Conservation (phyloP, 2,797 vertebrate genomes). For the Spea hammondii region DNA sequence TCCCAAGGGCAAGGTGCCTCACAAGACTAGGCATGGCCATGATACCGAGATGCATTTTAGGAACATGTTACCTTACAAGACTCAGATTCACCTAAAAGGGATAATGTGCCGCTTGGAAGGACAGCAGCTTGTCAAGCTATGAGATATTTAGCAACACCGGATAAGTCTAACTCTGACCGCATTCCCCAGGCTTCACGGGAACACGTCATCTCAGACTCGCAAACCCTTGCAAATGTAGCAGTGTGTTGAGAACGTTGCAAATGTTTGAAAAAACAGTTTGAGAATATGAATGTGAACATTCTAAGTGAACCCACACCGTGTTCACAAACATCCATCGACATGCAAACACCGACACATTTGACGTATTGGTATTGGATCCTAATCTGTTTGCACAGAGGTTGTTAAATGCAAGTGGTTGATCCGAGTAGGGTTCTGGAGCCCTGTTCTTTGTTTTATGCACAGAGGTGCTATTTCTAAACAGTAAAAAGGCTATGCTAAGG, state of each 20-base stretch:
- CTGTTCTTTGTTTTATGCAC: conserved; percentile 33
- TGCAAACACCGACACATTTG: conserved; percentile 32
- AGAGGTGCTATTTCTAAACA: conserved; percentile 16
- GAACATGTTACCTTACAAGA: conserved; percentile 15
- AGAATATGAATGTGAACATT: conserved; percentile 44
- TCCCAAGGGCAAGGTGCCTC: no score
- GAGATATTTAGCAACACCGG: conserved; percentile 30
- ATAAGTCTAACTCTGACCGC: conserved; percentile 12
- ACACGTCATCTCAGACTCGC: conserved; percentile 33
- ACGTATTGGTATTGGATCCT: conserved; percentile 38
- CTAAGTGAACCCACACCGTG: conserved; percentile 40
- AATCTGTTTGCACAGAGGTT: conserved; percentile 44
- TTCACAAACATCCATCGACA: conserved; percentile 48
- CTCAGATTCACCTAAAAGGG: not conserved
- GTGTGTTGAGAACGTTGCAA: conserved; percentile 31
- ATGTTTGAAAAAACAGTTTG: conserved; percentile 29
- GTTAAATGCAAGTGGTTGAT: conserved; percentile 40
- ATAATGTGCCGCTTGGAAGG: conserved; percentile 19
- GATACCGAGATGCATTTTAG: conserved; percentile 11
- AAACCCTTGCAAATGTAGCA: conserved; percentile 39
- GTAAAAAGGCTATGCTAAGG: conserved; percentile 22
- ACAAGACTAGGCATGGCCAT: not conserved
- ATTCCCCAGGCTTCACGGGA: conserved; percentile 32
- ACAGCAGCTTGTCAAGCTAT: conserved; percentile 22
- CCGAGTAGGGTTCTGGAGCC: not conserved